Conservation (phyloP, 2,888 invertebrate species). For the Seira sanloemensis region DNA sequence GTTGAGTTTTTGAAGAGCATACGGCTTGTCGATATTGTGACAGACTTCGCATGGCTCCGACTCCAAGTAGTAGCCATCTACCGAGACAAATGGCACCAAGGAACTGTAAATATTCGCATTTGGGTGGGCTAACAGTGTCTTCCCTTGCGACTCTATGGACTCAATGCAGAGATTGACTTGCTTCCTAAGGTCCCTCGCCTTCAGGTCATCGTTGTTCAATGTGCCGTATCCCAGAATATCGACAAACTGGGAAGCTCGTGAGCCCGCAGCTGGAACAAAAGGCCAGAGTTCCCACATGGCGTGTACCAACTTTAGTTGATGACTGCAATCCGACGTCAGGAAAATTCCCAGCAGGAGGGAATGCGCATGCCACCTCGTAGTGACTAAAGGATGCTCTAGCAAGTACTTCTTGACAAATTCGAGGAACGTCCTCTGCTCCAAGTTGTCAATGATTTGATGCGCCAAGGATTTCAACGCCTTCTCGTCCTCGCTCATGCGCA, state of each 20-base stretch:
- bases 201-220: slow-evolving; percentile 80
- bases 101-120: slow-evolving; percentile 95
- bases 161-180: slow-evolving; percentile 71
- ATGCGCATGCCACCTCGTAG: slow-evolving; percentile 92
- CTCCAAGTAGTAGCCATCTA: slow-evolving; percentile 97
- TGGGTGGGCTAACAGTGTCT: slow-evolving; percentile 89
- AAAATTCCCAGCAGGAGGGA: slow-evolving; percentile 83
- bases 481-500: slow-evolving; percentile 71
- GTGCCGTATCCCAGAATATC: slow-evolving; percentile 97
- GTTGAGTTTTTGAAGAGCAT: slow-evolving; percentile 92
- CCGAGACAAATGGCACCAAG: slow-evolving; percentile 93
- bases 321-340: slow-evolving; percentile 69
- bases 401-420: slow-evolving; percentile 73
- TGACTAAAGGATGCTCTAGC: slow-evolving; percentile 69
- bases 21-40: slow-evolving; percentile 96
- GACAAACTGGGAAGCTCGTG: slow-evolving; percentile 96
- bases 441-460: slow-evolving; percentile 71
- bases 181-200: slow-evolving; percentile 73
- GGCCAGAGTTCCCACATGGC: slow-evolving; percentile 73
- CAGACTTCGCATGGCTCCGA: slow-evolving; percentile 98
- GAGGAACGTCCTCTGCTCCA: slow-evolving; percentile 72
- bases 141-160: slow-evolving; percentile 72
- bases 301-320: slow-evolving; percentile 73
- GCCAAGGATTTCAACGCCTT: slow-evolving; percentile 72
- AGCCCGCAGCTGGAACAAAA: slow-evolving; percentile 80